Percentiles rank a stretch among this genome's conserved stretches.
Evolutionary conservation across 2,113 vertebrate species (phyloP).

Genomic region (Oreocharis arfaki): DNA sequence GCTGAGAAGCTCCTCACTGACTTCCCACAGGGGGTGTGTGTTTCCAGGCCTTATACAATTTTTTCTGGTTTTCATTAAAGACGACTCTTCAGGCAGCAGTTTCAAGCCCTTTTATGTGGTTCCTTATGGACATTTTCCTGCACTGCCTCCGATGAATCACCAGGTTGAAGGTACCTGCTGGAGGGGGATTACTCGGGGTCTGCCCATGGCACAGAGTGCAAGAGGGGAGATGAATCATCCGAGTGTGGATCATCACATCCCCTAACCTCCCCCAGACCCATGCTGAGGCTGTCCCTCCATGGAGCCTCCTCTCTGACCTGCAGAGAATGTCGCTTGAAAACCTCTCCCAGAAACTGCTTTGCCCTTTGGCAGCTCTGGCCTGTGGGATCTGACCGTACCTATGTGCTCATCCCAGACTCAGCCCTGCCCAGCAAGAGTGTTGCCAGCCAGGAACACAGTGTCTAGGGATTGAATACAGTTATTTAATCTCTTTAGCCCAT

Average conservation of each 20-base stretch:
- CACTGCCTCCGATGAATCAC: not conserved
- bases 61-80: not conserved
- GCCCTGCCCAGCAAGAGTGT: not conserved
- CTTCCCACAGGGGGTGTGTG: not conserved
- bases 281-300: not conserved
- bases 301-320: not conserved
- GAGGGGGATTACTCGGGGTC: not conserved
- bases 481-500: not conserved
- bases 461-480: not conserved
- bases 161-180: not conserved
- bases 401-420: not conserved
- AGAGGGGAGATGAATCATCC: not conserved
- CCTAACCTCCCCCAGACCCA: not conserved
- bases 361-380: not conserved
- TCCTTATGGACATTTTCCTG: not conserved
- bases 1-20: not conserved
- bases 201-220: not conserved
- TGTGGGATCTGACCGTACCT: rapidly evolving
- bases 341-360: not conserved
- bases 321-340: not conserved
- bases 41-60: not conserved
- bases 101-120: not conserved
- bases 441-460: not conserved
- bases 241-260: not conserved
- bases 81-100: not conserved